phyloP scores from a whole-genome alignment of 2,113 vertebrate species.

The Arvicanthis niloticus region DNA sequence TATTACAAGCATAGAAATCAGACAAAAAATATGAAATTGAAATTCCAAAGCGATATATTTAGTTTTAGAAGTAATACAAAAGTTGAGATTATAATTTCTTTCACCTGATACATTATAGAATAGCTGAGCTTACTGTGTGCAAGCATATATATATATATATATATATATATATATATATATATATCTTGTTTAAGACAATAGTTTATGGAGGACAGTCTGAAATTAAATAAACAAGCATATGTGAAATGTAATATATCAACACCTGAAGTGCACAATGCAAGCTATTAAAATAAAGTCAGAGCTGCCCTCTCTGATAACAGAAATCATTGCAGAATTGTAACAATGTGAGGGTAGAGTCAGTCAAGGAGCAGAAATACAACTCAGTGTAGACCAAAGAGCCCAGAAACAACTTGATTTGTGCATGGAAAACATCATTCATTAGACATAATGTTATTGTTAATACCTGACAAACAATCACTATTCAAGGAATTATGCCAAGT shows the following conservation, averaged over 20 bases:
- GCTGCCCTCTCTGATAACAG: not conserved
- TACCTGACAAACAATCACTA: not conserved
- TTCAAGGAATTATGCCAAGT: not conserved
- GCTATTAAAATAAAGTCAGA: constrained; percentile 22
- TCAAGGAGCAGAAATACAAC: not conserved
- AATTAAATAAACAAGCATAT: constrained; percentile 8
- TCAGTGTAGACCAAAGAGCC: not conserved
- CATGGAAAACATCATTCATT: not conserved
- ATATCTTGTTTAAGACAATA: not conserved
- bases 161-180: not conserved
- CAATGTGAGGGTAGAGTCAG: not conserved
- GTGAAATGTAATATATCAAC: not conserved
- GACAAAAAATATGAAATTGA: not conserved
- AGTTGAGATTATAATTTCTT: not conserved
- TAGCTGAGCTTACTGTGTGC: not conserved
- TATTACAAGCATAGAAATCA: not conserved
- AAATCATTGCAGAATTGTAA: not conserved
- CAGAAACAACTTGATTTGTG: not conserved
- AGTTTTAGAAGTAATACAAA: not conserved
- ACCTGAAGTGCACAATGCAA: not conserved
- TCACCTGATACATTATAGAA: not conserved
- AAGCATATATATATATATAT: no score
- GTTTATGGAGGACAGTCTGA: not conserved
- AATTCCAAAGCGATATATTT: not conserved
- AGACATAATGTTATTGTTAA: not conserved